A percentile compares a stretch with the other conserved stretches of the same genome.
Evolutionary conservation across 2,888 invertebrate genomes (phyloP).

Genomic region (Dioctria rufipes): DNA sequence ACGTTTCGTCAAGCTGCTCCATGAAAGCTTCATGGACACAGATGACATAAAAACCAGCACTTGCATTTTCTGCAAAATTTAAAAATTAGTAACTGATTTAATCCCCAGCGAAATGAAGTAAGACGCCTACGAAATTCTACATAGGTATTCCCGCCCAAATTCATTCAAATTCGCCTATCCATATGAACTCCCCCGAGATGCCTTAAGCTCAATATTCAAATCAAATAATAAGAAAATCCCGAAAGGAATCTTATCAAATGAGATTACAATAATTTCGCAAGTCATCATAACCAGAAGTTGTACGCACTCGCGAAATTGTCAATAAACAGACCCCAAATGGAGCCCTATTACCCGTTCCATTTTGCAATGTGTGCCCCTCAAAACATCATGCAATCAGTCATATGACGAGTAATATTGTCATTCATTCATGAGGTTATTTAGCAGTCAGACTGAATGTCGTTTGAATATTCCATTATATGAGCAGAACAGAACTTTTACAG

Average conservation of each 20-base stretch:
- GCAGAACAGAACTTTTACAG: constrained; percentile 35
- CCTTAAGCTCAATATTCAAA: not conserved
- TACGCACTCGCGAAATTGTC: constrained; percentile 8
- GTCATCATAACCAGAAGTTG: not conserved
- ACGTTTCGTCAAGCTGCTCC: too few relatives aligned
- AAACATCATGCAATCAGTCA: constrained; percentile 31
- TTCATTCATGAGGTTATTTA: constrained; percentile 46
- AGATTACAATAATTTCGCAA: constrained; percentile 24
- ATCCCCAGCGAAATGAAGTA: too few relatives aligned
- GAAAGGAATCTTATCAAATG: not conserved
- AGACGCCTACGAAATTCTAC: too few relatives aligned
- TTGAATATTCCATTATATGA: constrained; percentile 37
- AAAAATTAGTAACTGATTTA: too few relatives aligned
- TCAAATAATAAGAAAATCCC: not conserved
- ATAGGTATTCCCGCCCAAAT: too few relatives aligned
- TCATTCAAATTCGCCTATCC: too few relatives aligned
- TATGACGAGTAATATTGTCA: constrained; percentile 35
- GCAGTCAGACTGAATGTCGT: constrained; percentile 8
- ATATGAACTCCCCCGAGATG: too few relatives aligned
- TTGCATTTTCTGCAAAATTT: too few relatives aligned
- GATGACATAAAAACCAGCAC: too few relatives aligned
- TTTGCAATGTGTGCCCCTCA: not conserved
- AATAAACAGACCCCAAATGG: constrained; percentile 12
- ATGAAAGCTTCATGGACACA: too few relatives aligned
- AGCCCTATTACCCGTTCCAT: not conserved